phyloP scores from a whole-genome alignment of 2,797 vertebrate species.

The Pagetopsis macropterus region DNA sequence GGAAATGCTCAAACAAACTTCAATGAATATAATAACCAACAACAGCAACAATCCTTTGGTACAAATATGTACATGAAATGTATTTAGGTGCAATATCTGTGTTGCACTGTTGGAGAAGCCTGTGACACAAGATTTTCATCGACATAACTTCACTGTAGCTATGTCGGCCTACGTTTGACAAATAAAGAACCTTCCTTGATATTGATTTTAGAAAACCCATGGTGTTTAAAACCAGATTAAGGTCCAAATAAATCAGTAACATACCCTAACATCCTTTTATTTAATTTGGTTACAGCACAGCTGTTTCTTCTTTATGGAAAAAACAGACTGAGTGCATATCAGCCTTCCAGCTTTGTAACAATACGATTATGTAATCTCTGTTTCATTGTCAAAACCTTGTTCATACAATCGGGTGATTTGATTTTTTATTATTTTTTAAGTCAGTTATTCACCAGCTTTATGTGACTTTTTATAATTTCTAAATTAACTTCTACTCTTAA shows the following conservation, averaged over 20 bases:
- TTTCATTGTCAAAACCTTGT: background rate
- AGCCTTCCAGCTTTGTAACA: slow-evolving; percentile 9
- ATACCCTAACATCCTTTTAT: slow-evolving; percentile 23
- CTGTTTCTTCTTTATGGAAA: slow-evolving; percentile 14
- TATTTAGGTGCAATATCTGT: no score
- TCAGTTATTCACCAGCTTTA: slow-evolving; percentile 1
- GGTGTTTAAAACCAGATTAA: background rate
- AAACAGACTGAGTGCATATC: background rate
- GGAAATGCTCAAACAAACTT: background rate
- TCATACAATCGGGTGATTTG: background rate
- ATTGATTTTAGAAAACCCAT: background rate
- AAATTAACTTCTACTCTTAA: background rate
- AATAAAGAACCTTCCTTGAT: no score
- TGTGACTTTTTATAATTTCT: background rate
- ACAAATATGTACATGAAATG: no score
- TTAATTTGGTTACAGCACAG: background rate
- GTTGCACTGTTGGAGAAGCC: no score
- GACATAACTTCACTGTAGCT: no score
- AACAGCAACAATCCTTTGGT: background rate
- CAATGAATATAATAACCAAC: background rate
- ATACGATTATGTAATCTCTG: slow-evolving; percentile 11
- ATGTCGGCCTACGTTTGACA: no score
- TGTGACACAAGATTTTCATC: no score
- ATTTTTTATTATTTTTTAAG: no score
- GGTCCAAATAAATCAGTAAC: background rate